Evolutionary conservation across 2,888 invertebrate genomes (phyloP), one percentile per base, ranked within the genome.

Genomic region (Camponotus fellah): DNA sequence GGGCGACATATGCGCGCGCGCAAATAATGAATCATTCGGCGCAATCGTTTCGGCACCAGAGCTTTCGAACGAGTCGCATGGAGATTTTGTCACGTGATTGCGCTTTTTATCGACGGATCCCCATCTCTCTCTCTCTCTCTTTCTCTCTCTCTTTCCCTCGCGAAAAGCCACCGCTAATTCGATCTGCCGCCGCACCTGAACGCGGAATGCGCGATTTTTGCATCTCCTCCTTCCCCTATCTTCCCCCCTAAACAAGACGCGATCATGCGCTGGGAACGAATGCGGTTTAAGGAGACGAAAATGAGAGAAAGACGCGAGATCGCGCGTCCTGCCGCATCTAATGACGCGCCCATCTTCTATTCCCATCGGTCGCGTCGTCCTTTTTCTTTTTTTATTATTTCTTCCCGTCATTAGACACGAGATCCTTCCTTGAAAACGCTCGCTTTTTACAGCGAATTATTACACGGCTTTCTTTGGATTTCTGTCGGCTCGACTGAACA

Each of bases 271-370:
- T 43, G 65, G n/a, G 58, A 62, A 43, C 26, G 56, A 77, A 60
- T 66, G 60, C 66, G 49, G 17, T 68, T 62, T 26, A 26, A 72
- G 71, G 46, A 32, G 71, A 65, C 71, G 62, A 60, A 76, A 72
- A 75, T 53, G 66, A 40, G 46, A 62, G 66, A 66, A 49, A 37
- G 49, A 85, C 53, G 79, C 43, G 43, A 43, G 40, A 43, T 43
- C 10, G 40, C 65, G 81, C 85, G 83, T 84, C 83, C 81, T 82
- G 84, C 69, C 84, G 84, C 75, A 75, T 75, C 84, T 80, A 84
- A 85, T 84, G 84, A 71, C 68, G 34, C 37, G 65, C 58, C 58
- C 56, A 49, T 64, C 49, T 53, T 64, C 68, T 56, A 26, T 77
- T 76, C n/a, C 83, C 32, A 53, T 58, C 68, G 37, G 71, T 80